These are phyloP conservation scores for Trididemnum clinides DNA, from an alignment of 23 tunicate species.

Conservation along the genomic window DNA sequence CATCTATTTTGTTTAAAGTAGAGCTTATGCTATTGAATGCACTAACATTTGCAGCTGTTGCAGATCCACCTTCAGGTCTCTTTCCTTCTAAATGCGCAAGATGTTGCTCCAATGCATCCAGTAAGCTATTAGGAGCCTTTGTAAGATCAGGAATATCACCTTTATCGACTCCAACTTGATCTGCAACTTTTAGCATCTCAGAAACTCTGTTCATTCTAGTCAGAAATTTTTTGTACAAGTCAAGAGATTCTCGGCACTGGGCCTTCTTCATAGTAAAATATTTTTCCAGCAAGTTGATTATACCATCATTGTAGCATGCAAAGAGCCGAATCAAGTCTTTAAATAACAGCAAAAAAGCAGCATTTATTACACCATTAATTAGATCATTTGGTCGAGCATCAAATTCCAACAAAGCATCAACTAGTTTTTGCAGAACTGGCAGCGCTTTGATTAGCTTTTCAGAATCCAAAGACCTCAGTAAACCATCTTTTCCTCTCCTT, in stretches of 20 bases:
- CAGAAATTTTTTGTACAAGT: slow-evolving; percentile 87
- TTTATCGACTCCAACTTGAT: slow-evolving; percentile 98
- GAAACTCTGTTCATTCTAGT: slow-evolving; percentile 93
- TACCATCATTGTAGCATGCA: slow-evolving; percentile 99
- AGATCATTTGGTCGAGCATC: slow-evolving; percentile 89
- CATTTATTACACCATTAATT: slow-evolving; percentile 88
- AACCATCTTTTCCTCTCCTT: slow-evolving; percentile 79
- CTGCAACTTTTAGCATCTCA: slow-evolving; percentile 93
- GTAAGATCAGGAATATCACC: slow-evolving; percentile 99
- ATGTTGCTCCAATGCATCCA: slow-evolving; percentile 97
- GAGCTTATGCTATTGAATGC: slow-evolving; percentile 46
- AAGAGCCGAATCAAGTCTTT: slow-evolving; percentile 95
- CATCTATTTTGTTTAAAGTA: slow-evolving; percentile 49
- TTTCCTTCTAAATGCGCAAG: slow-evolving; percentile 84
- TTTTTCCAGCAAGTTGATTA: slow-evolving; percentile 86
- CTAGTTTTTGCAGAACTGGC: slow-evolving; percentile 74
- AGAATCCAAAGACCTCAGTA: slow-evolving; percentile 47
- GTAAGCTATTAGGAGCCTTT: slow-evolving; percentile 90
- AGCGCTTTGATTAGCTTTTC: slow-evolving; percentile 92
- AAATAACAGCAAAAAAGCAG: slow-evolving; percentile 90
- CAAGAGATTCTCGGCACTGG: slow-evolving; percentile 94
- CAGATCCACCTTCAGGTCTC: slow-evolving; percentile 40
- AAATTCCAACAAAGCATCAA: slow-evolving; percentile 90
- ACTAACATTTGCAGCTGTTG: slow-evolving; percentile 46
- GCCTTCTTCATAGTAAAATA: slow-evolving; percentile 97